Percentiles rank a stretch among this genome's conserved stretches.
Conservation (phyloP, 2,113 vertebrate genomes). For the Xyrauchen texanus region DNA sequence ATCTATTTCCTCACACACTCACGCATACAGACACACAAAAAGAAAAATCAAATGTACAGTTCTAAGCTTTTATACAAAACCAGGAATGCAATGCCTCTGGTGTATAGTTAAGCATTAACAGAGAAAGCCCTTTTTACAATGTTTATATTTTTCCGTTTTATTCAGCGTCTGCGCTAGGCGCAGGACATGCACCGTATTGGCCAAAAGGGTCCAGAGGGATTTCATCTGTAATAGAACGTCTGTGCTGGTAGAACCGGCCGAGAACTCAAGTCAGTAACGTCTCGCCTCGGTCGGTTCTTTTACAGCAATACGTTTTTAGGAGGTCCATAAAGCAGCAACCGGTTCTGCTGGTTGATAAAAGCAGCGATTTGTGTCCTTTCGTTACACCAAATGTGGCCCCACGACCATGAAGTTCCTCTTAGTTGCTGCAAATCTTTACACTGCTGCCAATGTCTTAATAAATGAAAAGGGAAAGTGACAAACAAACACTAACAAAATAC, state of each 20-base stretch:
- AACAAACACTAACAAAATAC: constrained; percentile 46
- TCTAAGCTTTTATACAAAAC: constrained; percentile 74
- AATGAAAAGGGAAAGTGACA: constrained; percentile 46
- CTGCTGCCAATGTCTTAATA: constrained; percentile 56
- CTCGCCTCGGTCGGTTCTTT: constrained; percentile 4
- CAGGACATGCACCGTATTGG: constrained; percentile 42
- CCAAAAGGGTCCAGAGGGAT: constrained; percentile 59
- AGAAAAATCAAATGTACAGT: constrained; percentile 55
- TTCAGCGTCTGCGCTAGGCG: constrained; percentile 54
- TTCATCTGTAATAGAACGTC: constrained; percentile 62
- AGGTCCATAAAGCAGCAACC: constrained; percentile 68
- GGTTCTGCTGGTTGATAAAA: constrained; percentile 74
- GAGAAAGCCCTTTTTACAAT: constrained; percentile 79
- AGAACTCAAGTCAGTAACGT: constrained; percentile 23
- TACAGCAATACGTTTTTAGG: constrained; percentile 59
- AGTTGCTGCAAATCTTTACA: constrained; percentile 25
- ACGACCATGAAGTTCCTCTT: constrained; percentile 9
- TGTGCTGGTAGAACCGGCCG: constrained; percentile 21
- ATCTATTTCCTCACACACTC: constrained; percentile 64
- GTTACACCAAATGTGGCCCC: neutral
- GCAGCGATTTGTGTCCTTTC: constrained; percentile 40
- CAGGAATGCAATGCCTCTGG: constrained; percentile 75
- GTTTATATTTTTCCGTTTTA: constrained; percentile 17
- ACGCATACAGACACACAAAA: constrained; percentile 58
- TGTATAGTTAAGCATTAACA: constrained; percentile 72